These are phyloP conservation scores for Pyrgus malvae DNA, from an alignment of 2,888 invertebrate genomes.

Conservation along the genomic window DNA sequence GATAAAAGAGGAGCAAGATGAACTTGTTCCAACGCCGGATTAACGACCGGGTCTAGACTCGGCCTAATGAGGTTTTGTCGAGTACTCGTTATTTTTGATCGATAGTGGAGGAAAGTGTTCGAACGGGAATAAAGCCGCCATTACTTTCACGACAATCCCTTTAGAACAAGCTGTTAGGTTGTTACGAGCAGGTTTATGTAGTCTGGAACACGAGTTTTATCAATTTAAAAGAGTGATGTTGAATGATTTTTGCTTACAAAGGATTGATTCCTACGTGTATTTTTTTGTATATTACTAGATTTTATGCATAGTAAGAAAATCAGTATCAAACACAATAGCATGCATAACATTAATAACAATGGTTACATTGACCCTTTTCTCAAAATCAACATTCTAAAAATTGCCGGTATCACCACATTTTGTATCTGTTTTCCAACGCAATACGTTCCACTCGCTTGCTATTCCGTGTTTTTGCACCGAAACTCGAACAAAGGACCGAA, in stretches of 20 bases:
- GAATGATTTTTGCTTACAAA: too few species aligned
- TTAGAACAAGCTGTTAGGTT: conserved; percentile 15
- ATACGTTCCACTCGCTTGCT: conserved; percentile 26
- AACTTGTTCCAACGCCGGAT: conserved; percentile 60
- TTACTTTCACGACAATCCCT: conserved; percentile 20
- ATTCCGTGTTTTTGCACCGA: conserved; percentile 22
- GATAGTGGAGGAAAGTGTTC: conserved; percentile 37
- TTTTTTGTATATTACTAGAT: not conserved
- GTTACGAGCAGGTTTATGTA: not conserved
- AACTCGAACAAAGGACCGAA: conserved; percentile 28
- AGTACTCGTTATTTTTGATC: conserved; percentile 47
- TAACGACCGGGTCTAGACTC: conserved; percentile 60
- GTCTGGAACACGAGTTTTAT: not conserved
- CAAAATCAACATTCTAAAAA: not conserved
- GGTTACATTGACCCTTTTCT: not conserved
- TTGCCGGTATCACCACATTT: conserved; percentile 10
- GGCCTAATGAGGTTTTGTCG: conserved; percentile 56
- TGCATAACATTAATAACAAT: too few species aligned
- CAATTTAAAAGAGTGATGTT: not conserved
- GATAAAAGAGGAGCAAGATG: conserved; percentile 61
- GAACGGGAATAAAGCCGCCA: conserved; percentile 29
- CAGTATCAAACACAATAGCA: too few species aligned
- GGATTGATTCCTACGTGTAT: too few species aligned
- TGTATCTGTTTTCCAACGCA: conserved; percentile 20
- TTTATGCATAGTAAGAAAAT: too few species aligned